phyloP scores from a whole-genome alignment of 1,140 invertebrate genomes.

The Macrostomum lignano region DNA sequence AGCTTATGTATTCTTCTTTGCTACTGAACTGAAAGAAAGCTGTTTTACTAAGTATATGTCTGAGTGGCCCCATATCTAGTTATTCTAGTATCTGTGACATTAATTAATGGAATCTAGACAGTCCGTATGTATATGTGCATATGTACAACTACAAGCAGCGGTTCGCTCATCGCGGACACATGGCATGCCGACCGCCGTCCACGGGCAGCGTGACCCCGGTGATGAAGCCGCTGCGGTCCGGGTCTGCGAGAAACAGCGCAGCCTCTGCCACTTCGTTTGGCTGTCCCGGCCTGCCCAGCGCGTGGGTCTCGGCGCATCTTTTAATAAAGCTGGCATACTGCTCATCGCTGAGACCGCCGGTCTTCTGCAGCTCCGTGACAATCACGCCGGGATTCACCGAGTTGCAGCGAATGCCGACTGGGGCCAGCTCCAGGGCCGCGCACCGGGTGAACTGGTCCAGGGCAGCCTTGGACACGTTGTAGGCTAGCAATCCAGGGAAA shows the following conservation, averaged over 20 bases:
- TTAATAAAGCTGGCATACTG: no score
- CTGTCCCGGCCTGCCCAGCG: slow-evolving; percentile 28
- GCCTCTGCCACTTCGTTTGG: slow-evolving; percentile 30
- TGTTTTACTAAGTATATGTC: no score
- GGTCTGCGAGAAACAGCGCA: slow-evolving; percentile 31
- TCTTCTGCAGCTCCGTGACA: slow-evolving; percentile 44
- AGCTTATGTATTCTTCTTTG: no score
- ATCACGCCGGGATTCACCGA: no score
- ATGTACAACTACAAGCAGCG: no score
- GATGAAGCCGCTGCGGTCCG: slow-evolving; percentile 29
- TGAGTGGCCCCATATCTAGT: no score
- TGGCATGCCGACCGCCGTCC: slow-evolving; percentile 21
- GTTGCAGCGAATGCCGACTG: slow-evolving; percentile 45
- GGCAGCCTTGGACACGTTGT: slow-evolving; percentile 58
- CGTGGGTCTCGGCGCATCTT: no score
- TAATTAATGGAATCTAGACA: no score
- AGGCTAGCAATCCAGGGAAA: slow-evolving; percentile 35
- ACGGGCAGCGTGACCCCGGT: slow-evolving; percentile 26
- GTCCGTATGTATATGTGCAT: no score
- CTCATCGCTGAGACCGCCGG: slow-evolving; percentile 41
- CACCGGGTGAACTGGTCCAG: slow-evolving; percentile 63
- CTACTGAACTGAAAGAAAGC: no score
- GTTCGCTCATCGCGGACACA: slow-evolving; percentile 20
- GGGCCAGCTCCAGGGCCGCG: slow-evolving; percentile 40
- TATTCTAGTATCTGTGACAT: no score